phyloP scores from a whole-genome alignment of 92 coral and sea anemone genomes.

The Meandrina meandrites region DNA sequence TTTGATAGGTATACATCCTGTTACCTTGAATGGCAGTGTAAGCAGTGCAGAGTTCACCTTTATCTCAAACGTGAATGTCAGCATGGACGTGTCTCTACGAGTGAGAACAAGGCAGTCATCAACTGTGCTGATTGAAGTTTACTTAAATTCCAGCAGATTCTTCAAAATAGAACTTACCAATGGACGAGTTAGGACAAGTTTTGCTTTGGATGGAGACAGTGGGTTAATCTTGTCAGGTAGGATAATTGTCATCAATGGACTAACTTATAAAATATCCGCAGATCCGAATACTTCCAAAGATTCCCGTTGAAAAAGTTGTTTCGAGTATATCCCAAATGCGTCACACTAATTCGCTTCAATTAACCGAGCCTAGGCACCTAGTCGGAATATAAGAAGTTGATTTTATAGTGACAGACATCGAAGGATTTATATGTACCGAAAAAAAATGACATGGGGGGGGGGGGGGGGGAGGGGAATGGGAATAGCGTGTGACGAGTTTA shows the following conservation, averaged over 20 bases:
- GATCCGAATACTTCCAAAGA: neutral
- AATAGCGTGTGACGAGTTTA: neutral
- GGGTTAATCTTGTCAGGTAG: slow-evolving; percentile 71
- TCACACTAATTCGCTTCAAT: too few species aligned
- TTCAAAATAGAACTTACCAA: slow-evolving; percentile 54
- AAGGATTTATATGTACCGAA: neutral
- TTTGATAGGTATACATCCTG: slow-evolving; percentile 73
- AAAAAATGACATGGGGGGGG: neutral
- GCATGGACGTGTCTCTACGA: slow-evolving; percentile 38
- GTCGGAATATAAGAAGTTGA: too few species aligned
- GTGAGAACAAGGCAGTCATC: slow-evolving; percentile 74
- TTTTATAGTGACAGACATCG: neutral
- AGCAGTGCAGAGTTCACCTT: slow-evolving; percentile 64
- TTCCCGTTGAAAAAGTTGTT: neutral
- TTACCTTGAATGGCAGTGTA: slow-evolving; percentile 76
- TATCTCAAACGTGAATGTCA: slow-evolving; percentile 39
- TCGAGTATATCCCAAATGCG: too few species aligned
- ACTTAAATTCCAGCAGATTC: slow-evolving; percentile 30
- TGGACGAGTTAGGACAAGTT: slow-evolving; percentile 56
- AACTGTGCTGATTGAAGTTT: slow-evolving; percentile 53
- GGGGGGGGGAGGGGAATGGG: neutral
- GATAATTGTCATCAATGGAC: neutral
- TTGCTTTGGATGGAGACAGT: slow-evolving; percentile 46
- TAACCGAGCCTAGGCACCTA: too few species aligned
- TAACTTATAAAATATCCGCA: neutral